These are phyloP conservation scores for Coreius guichenoti DNA, from an alignment of 2,797 vertebrate species.

Conservation along the genomic window DNA sequence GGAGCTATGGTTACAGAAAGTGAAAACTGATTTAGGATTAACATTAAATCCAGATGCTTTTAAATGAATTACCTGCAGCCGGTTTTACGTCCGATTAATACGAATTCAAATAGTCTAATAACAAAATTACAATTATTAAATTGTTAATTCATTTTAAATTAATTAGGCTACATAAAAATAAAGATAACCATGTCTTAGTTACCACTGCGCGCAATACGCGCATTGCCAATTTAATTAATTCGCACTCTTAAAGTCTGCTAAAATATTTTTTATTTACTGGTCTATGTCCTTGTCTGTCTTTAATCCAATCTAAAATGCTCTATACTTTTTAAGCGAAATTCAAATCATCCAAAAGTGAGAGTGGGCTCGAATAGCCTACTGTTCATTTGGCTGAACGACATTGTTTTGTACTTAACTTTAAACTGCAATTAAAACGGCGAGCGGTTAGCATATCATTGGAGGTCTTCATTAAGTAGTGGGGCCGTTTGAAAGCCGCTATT, in stretches of 20 bases:
- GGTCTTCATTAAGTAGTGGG: conserved; percentile 59
- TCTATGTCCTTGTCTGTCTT: not conserved
- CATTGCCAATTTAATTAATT: no score
- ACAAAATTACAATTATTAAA: no score
- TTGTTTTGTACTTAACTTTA: conserved; percentile 47
- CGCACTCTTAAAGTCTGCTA: no score
- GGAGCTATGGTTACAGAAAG: not conserved
- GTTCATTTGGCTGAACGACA: conserved; percentile 49
- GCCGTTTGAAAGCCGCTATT: conserved; percentile 66
- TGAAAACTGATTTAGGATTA: not conserved
- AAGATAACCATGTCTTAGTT: not conserved
- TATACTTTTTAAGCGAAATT: not conserved
- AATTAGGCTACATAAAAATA: not conserved
- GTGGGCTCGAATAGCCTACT: conserved; percentile 47
- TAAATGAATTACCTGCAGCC: rapidly evolving
- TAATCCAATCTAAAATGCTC: not conserved
- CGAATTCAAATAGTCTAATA: not conserved
- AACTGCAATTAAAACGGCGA: conserved; percentile 53
- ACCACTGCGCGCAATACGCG: not conserved
- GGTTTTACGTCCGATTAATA: not conserved
- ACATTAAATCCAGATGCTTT: not conserved
- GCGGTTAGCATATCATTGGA: conserved; percentile 75
- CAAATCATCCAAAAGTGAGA: conserved; percentile 58
- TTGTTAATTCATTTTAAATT: not conserved
- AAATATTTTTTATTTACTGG: not conserved